Conservation (phyloP, 2,113 vertebrate species). For the Hylia prasina region DNA sequence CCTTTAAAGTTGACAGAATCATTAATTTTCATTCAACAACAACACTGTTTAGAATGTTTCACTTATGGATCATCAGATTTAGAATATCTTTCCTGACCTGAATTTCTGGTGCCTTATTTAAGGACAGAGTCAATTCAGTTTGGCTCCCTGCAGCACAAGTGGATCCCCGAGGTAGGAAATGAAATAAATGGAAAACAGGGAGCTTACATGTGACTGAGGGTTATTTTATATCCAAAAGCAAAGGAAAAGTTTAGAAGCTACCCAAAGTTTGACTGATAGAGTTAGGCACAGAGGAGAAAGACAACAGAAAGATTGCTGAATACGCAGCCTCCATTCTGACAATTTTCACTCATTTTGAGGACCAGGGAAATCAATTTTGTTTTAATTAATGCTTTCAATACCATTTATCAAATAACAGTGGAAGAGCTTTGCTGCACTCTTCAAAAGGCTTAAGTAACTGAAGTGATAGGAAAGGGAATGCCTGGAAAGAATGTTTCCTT, state of each 20-base stretch:
- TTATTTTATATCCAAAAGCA: not conserved
- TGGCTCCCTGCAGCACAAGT: not conserved
- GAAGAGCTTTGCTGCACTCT: not conserved
- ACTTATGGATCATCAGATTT: not conserved
- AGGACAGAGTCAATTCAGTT: not conserved
- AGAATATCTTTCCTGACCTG: not conserved
- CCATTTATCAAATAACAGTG: not conserved
- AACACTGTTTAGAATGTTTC: not conserved
- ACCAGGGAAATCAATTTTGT: not conserved
- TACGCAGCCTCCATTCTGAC: not conserved
- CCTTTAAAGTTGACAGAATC: not conserved
- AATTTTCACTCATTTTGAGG: not conserved
- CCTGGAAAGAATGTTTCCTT: not conserved
- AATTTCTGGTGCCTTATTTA: not conserved
- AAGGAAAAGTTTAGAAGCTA: not conserved
- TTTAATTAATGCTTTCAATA: not conserved
- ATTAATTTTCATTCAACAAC: not conserved
- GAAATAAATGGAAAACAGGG: not conserved
- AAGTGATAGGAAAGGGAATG: not conserved
- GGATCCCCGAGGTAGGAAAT: not conserved
- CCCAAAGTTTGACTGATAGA: not conserved
- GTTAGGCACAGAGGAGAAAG: not conserved
- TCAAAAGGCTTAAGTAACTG: not conserved
- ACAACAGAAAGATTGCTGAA: not conserved
- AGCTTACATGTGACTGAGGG: not conserved